phyloP scores from a whole-genome alignment of 1,140 invertebrate species.

The Aradophagus sp. region DNA sequence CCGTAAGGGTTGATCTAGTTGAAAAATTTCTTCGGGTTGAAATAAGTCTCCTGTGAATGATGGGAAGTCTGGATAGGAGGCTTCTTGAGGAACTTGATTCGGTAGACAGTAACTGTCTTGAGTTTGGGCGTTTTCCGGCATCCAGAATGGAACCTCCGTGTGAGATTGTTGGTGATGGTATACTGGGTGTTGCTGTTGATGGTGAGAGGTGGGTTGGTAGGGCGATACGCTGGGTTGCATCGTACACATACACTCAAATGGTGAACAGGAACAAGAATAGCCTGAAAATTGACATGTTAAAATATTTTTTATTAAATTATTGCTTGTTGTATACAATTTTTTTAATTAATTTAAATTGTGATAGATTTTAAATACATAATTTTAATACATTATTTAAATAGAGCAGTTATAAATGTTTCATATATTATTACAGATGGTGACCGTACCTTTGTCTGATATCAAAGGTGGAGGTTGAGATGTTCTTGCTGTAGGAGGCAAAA shows the following conservation, averaged over 20 bases:
- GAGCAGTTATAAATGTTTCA: neutral
- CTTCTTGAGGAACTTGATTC: slow-evolving; percentile 65
- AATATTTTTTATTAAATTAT: no score
- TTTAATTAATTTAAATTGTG: no score
- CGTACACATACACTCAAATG: slow-evolving; percentile 78
- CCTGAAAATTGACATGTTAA: no score
- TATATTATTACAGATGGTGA: slow-evolving; percentile 8
- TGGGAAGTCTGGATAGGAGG: slow-evolving; percentile 72
- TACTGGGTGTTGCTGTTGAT: slow-evolving; percentile 58
- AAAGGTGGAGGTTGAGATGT: slow-evolving; percentile 74
- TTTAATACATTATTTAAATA: no score
- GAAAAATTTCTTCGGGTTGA: slow-evolving; percentile 86
- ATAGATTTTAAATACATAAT: no score
- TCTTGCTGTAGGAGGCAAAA: slow-evolving; percentile 56
- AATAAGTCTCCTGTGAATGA: slow-evolving; percentile 81
- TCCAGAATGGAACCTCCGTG: slow-evolving; percentile 65
- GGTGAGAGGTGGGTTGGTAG: slow-evolving; percentile 65
- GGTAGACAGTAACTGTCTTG: slow-evolving; percentile 65
- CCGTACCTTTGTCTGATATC: slow-evolving; percentile 77
- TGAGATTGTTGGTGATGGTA: slow-evolving; percentile 60
- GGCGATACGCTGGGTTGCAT: slow-evolving; percentile 60
- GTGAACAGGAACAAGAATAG: slow-evolving; percentile 79
- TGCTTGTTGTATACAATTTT: no score
- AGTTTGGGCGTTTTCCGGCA: slow-evolving; percentile 61
- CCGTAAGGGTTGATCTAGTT: slow-evolving; percentile 84